phyloP scores from a whole-genome alignment of 2,888 invertebrate species.

The Dolomedes plantarius region DNA sequence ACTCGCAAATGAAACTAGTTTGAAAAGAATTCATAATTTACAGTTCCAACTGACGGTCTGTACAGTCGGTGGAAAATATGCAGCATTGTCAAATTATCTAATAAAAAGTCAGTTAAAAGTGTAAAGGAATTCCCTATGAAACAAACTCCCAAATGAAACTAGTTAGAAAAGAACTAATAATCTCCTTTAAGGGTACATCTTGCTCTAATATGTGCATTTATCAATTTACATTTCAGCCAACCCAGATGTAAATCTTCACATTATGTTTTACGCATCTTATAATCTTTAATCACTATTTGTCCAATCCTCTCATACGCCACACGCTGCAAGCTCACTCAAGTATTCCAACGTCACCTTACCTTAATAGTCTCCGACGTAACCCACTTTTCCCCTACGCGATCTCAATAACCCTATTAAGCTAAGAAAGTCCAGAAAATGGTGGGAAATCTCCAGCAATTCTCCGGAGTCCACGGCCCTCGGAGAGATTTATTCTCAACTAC shows the following conservation, averaged over 20 bases:
- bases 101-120: no score
- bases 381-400: neutral
- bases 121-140: no score
- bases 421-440: conserved; percentile 24
- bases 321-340: no score
- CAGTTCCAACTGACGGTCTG: no score
- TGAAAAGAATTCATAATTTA: no score
- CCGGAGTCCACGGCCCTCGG: neutral
- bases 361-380: neutral
- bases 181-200: no score
- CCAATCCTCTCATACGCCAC: neutral
- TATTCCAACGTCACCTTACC: neutral
- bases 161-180: no score
- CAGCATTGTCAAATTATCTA: no score
- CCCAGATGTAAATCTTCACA: neutral
- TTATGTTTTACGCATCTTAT: neutral
- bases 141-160: no score
- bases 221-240: neutral
- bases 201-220: neutral
- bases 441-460: conserved; percentile 46
- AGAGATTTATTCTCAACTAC: conserved; percentile 2
- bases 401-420: conserved; percentile 8
- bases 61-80: no score
- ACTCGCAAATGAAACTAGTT: no score
- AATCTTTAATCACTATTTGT: neutral